Evolutionary conservation across 2,113 vertebrate genomes (phyloP).

Genomic region (Perognathus longimembris): DNA sequence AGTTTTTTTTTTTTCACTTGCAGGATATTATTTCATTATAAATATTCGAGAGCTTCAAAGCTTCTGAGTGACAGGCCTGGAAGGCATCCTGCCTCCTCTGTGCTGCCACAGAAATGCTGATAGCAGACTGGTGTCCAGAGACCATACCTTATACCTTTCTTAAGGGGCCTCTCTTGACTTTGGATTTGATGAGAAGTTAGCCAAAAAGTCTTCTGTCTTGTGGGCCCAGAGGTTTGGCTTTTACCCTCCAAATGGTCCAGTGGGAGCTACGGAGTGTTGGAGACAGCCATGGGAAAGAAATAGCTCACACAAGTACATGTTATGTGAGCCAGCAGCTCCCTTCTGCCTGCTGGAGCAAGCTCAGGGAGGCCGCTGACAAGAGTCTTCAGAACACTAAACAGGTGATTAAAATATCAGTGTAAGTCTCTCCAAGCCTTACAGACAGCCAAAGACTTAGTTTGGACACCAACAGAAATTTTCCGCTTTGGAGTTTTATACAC

Average conservation of each 20-base stretch:
- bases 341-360: slow-evolving; percentile 71
- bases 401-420: slow-evolving; percentile 85
- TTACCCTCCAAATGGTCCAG: not conserved
- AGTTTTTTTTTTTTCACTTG: not conserved
- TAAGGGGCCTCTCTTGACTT: slow-evolving; percentile 45
- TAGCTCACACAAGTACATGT: slow-evolving; percentile 2
- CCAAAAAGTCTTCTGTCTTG: slow-evolving; percentile 13
- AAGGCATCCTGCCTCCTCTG: not conserved
- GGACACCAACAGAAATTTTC: slow-evolving; percentile 81
- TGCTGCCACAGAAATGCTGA: not conserved
- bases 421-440: slow-evolving; percentile 78
- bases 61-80: not conserved
- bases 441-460: slow-evolving; percentile 82
- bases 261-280: slow-evolving; percentile 45
- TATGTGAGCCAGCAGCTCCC: slow-evolving; percentile 67
- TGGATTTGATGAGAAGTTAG: slow-evolving; percentile 19
- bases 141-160: slow-evolving; percentile 29
- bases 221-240: slow-evolving; percentile 44
- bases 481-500: slow-evolving; percentile 71
- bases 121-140: slow-evolving; percentile 20
- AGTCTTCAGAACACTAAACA: slow-evolving; percentile 80
- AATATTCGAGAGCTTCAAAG: not conserved
- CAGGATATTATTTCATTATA: slow-evolving; percentile 20
- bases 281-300: slow-evolving; percentile 69
- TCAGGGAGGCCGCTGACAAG: slow-evolving; percentile 64